These are phyloP conservation scores for Myotis pilosus DNA, from an alignment of 2,797 vertebrate genomes.

Conservation along the genomic window DNA sequence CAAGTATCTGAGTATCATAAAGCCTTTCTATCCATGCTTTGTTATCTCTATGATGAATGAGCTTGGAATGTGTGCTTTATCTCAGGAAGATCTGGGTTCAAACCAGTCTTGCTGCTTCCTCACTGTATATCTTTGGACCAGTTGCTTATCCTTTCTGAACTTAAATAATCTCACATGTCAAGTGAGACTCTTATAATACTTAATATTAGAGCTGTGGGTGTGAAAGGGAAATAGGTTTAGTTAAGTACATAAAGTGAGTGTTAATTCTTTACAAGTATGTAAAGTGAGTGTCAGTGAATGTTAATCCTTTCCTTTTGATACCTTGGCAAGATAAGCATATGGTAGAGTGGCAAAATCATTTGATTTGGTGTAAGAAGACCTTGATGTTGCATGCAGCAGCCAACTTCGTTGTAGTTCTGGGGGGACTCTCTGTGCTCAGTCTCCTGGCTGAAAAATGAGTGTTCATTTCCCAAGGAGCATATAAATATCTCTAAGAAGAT, in stretches of 20 bases:
- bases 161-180: background rate
- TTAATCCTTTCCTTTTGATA: background rate
- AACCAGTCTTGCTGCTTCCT: background rate
- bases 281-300: background rate
- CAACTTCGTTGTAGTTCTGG: background rate
- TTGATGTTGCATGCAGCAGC: background rate
- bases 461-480: background rate
- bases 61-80: background rate
- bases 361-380: background rate
- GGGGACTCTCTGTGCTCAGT: background rate
- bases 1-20: background rate
- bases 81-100: background rate
- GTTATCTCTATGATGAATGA: background rate
- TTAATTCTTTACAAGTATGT: background rate
- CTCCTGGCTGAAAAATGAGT: background rate
- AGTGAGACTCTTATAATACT: background rate
- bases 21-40: background rate
- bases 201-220: background rate
- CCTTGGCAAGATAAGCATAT: background rate
- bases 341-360: background rate
- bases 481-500: background rate
- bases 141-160: slow-evolving; percentile 5
- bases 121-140: background rate
- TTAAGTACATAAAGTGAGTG: background rate
- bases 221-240: background rate